phyloP scores from a whole-genome alignment of 2,888 invertebrate species.

The Ashinkailepas kermadecensis region DNA sequence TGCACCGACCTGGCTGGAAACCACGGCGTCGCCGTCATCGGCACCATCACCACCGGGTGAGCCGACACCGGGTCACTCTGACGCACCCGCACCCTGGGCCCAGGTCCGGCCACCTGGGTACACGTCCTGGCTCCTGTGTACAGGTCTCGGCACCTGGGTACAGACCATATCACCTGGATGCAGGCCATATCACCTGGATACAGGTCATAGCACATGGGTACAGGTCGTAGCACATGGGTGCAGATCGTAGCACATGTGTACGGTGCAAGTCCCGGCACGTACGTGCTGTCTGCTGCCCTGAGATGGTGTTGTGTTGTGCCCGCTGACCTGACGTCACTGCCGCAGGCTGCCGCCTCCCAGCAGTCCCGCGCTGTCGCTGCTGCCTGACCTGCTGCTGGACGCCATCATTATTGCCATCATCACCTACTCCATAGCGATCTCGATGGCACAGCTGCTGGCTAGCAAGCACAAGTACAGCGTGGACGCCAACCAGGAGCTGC shows the following conservation, averaged over 20 bases:
- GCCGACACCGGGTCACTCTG: conserved; percentile 34
- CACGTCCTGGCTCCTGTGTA: no score
- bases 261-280: no score
- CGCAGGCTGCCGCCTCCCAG: conserved; percentile 17
- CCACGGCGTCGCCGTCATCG: conserved; percentile 60
- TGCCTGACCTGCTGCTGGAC: conserved; percentile 49
- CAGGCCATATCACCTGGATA: no score
- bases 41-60: conserved; percentile 75
- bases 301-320: neutral
- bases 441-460: conserved; percentile 66
- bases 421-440: conserved; percentile 62
- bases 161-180: no score
- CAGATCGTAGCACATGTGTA: no score
- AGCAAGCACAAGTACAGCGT: conserved; percentile 61
- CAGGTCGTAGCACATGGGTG: no score
- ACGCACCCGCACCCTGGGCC: no score
- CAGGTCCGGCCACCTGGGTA: no score
- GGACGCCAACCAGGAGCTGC: conserved; percentile 62
- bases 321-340: neutral
- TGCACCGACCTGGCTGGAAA: conserved; percentile 50
- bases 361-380: conserved; percentile 24
- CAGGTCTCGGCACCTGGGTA: no score
- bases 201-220: no score
- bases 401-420: conserved; percentile 62
- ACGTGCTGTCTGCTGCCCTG: no score